These are phyloP conservation scores for Myotis findleyi DNA, from an alignment of 2,797 vertebrate genomes.

Conservation along the genomic window DNA sequence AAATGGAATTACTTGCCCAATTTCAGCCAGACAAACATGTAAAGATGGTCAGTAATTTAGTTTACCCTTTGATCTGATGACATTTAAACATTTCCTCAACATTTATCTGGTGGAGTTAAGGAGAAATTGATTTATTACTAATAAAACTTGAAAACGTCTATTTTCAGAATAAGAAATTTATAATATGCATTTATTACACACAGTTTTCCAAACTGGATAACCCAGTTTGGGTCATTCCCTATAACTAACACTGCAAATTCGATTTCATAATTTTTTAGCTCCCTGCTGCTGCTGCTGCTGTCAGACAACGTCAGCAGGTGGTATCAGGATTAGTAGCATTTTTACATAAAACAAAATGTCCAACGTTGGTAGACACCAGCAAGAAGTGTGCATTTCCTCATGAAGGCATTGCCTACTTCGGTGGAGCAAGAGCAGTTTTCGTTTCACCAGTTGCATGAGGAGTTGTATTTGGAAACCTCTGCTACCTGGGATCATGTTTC, in stretches of 20 bases:
- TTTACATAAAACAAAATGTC: not conserved
- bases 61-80: not conserved
- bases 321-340: not conserved
- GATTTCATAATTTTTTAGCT: not conserved
- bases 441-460: not conserved
- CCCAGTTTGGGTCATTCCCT: not conserved
- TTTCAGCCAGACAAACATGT: not conserved
- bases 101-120: not conserved
- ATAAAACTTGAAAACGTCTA: not conserved
- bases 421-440: not conserved
- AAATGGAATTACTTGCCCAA: not conserved
- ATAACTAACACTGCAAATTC: not conserved
- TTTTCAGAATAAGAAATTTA: conserved; percentile 24
- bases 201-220: conserved; percentile 30
- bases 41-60: not conserved
- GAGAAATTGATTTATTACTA: not conserved
- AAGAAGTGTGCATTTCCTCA: not conserved
- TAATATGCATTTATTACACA: not conserved
- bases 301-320: not conserved
- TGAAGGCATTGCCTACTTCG: not conserved
- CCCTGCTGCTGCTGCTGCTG: not conserved
- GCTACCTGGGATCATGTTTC: not conserved
- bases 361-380: not conserved
- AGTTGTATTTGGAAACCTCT: not conserved
- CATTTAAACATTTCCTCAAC: not conserved